Evolutionary conservation across 2,888 invertebrate genomes (phyloP).

Genomic region (Idaea biselata): DNA sequence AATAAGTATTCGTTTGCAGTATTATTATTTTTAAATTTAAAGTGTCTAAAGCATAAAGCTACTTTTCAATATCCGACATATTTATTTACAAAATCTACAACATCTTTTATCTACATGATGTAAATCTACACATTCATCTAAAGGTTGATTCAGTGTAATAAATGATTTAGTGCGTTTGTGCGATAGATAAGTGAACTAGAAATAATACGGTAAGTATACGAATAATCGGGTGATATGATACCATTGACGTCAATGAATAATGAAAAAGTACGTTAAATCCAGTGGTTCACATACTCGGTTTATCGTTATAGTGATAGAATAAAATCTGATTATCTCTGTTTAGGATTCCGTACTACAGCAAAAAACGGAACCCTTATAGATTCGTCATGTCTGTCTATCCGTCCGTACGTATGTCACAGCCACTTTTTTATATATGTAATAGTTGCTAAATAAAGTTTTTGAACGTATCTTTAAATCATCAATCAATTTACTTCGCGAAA

Average conservation of each 20-base stretch:
- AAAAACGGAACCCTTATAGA: too few relatives aligned
- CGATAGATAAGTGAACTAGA: not conserved
- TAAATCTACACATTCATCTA: not conserved
- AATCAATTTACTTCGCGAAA: not conserved
- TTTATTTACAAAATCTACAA: not conserved
- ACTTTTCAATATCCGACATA: not conserved
- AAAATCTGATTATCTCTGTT: not conserved
- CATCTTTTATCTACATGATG: not conserved
- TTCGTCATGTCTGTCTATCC: too few relatives aligned
- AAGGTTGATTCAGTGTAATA: not conserved
- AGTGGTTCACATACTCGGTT: not conserved
- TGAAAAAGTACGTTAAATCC: not conserved
- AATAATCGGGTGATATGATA: not conserved
- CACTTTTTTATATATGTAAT: too few relatives aligned
- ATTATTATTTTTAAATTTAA: too few relatives aligned
- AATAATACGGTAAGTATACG: not conserved
- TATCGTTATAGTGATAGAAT: too few relatives aligned
- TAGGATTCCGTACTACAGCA: not conserved
- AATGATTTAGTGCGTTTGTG: not conserved
- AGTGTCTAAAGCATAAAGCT: not conserved
- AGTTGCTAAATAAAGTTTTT: too few relatives aligned
- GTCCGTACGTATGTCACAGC: too few relatives aligned
- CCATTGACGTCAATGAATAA: not conserved
- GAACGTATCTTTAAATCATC: not conserved
- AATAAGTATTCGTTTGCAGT: too few relatives aligned